Conservation (phyloP, 2,888 invertebrate genomes). For the Eulithis testata region DNA sequence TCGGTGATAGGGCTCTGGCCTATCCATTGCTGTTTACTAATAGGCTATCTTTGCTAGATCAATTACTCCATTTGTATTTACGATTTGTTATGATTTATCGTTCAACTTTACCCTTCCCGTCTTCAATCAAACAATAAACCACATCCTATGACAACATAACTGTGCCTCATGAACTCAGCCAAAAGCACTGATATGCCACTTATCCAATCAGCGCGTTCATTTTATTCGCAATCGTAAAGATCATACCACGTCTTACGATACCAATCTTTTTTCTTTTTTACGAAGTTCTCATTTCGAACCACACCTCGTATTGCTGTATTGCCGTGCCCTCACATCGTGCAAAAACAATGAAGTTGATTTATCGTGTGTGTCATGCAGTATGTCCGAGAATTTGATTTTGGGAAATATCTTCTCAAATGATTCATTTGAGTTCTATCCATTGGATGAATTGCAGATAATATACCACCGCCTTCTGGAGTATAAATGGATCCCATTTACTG, state of each 20-base stretch:
- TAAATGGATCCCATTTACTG: no score
- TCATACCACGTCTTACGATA: slow-evolving; percentile 15
- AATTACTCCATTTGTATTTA: background rate
- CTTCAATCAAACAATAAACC: slow-evolving; percentile 26
- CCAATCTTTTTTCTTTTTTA: background rate
- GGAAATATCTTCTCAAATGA: no score
- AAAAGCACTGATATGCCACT: slow-evolving; percentile 31
- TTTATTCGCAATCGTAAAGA: slow-evolving; percentile 18
- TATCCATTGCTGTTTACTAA: no score
- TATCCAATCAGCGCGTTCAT: slow-evolving; percentile 38
- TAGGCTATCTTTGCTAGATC: no score
- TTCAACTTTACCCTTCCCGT: slow-evolving; percentile 10
- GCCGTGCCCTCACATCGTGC: background rate
- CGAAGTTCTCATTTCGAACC: no score
- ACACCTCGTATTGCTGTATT: no score
- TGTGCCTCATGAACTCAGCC: slow-evolving; percentile 5
- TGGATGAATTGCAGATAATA: no score
- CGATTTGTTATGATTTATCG: background rate
- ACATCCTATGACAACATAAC: slow-evolving; percentile 7
- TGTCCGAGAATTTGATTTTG: no score
- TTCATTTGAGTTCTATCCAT: no score
- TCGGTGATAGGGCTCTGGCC: no score
- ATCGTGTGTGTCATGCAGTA: slow-evolving; percentile 18
- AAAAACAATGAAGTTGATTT: slow-evolving; percentile 46
- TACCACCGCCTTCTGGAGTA: no score